Evolutionary conservation across 1,140 invertebrate genomes (phyloP).

Genomic region (Aleiodes sp.): DNA sequence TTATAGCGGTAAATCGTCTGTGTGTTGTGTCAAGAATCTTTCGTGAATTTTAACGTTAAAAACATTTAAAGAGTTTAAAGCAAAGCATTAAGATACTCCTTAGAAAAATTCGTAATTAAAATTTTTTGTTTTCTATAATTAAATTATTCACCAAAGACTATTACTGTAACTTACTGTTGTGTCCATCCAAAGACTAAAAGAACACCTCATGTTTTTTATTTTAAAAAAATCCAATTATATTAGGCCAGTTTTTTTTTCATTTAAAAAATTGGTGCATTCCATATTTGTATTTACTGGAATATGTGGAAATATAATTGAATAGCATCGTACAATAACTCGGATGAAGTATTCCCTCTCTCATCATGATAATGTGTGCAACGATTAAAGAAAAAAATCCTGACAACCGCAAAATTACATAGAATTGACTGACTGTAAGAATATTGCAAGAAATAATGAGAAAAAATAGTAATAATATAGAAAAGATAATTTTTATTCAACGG

Average conservation of each 20-base stretch:
- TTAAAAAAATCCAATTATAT: no score
- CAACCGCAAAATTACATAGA: conserved; percentile 34
- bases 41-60: not conserved
- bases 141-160: conserved; percentile 1
- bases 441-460: not conserved
- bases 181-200: conserved; percentile 17
- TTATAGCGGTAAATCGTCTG: not conserved
- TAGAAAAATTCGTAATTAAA: not conserved
- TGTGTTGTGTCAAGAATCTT: not conserved
- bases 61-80: conserved; percentile 7
- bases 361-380: not conserved
- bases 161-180: conserved; percentile 12
- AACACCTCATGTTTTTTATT: not conserved
- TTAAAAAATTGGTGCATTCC: not conserved
- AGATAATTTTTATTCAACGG: not conserved
- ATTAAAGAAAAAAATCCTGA: conserved; percentile 1
- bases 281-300: not conserved
- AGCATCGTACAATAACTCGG: conserved; percentile 8
- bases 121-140: not conserved
- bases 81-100: not conserved
- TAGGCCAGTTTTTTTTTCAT: not conserved
- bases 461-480: no score
- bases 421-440: conserved; percentile 31
- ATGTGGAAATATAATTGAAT: not conserved
- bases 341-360: not conserved